Conservation (phyloP, 2,113 vertebrate genomes). For the Oryzias curvinotus region DNA sequence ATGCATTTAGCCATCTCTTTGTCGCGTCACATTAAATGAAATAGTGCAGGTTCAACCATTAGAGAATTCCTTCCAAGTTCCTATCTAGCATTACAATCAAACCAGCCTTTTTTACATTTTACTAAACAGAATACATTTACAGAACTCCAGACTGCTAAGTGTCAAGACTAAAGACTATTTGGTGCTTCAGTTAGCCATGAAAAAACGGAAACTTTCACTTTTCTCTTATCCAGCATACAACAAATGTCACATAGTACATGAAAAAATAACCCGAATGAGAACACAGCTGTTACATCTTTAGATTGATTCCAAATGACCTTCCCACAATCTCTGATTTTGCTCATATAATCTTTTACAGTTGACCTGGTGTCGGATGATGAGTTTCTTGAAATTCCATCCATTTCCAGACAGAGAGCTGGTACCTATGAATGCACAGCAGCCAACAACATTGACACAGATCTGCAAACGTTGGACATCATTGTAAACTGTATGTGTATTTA, state of each 20-base stretch:
- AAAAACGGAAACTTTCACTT: neutral
- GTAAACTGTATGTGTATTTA: slow-evolving; percentile 89
- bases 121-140: too few relatives aligned
- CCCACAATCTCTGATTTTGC: slow-evolving; percentile 14
- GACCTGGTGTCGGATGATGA: slow-evolving; percentile 90
- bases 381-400: slow-evolving; percentile 91
- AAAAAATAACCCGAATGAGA: slow-evolving; percentile 5
- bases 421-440: slow-evolving; percentile 92
- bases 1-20: too few relatives aligned
- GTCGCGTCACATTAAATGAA: neutral
- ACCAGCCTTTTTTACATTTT: too few relatives aligned
- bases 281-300: slow-evolving; percentile 36
- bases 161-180: too few relatives aligned
- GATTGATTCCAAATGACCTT: slow-evolving; percentile 27
- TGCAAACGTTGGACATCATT: slow-evolving; percentile 88
- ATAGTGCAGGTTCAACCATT: neutral
- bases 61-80: too few relatives aligned
- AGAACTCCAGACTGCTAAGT: too few relatives aligned
- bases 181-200: too few relatives aligned
- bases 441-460: slow-evolving; percentile 89
- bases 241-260: neutral
- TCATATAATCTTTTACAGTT: slow-evolving; percentile 69
- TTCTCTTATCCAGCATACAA: neutral
- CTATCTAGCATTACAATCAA: too few relatives aligned
- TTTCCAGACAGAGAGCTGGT: slow-evolving; percentile 88